Evolutionary conservation across 2,888 invertebrate genomes (phyloP).

Genomic region (Rhorus exstirpatorius): DNA sequence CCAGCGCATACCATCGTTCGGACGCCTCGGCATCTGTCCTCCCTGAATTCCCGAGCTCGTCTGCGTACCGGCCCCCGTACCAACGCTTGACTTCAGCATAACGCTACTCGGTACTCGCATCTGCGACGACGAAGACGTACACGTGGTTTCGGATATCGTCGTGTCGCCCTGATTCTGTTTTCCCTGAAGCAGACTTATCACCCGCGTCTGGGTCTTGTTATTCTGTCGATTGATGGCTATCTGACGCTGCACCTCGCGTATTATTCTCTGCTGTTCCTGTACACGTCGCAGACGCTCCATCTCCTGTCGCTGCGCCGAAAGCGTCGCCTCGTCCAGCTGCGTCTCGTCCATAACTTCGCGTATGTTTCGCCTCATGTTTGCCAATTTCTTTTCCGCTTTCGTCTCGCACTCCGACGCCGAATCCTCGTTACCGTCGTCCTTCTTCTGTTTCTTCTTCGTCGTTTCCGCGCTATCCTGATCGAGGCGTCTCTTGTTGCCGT

Average conservation of each 20-base stretch:
- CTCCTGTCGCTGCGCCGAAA: constrained; percentile 97
- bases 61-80: constrained; percentile 74
- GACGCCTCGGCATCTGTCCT: constrained; percentile 78
- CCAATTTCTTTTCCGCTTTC: constrained; percentile 82
- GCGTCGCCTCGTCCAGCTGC: constrained; percentile 96
- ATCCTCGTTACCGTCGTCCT: constrained; percentile 83
- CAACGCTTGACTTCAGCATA: constrained; percentile 81
- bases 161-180: constrained; percentile 85
- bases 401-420: constrained; percentile 85
- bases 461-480: constrained; percentile 82
- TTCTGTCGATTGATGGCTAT: constrained; percentile 91
- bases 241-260: constrained; percentile 93
- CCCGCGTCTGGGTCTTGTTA: constrained; percentile 90
- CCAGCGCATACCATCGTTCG: constrained; percentile 82
- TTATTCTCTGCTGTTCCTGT: constrained; percentile 94
- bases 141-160: constrained; percentile 80
- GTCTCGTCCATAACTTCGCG: constrained; percentile 97
- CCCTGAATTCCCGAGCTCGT: constrained; percentile 73
- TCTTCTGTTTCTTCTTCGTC: constrained; percentile 82
- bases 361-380: constrained; percentile 94
- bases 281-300: constrained; percentile 94
- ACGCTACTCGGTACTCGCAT: constrained; percentile 84
- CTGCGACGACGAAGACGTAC: constrained; percentile 78
- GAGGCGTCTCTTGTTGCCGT: constrained; percentile 84
- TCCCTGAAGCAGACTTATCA: constrained; percentile 91